Conservation (phyloP, 2,888 invertebrate genomes). For the Brachyptera putata region DNA sequence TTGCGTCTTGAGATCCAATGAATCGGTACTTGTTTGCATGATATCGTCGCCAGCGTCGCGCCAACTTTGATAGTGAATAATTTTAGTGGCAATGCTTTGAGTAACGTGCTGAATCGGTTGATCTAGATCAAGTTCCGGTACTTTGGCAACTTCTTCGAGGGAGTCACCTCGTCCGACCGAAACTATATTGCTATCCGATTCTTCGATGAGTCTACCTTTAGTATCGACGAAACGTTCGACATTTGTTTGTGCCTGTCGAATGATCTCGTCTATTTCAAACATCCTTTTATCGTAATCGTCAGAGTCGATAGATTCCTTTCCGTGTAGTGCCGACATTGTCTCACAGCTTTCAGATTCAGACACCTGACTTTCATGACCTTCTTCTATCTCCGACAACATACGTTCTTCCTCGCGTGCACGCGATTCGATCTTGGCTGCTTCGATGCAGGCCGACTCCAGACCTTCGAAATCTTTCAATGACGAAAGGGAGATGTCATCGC, state of each 20-base stretch:
- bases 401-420: conserved; percentile 76
- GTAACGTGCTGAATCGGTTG: conserved; percentile 38
- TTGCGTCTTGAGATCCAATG: conserved; percentile 51
- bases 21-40: conserved; percentile 61
- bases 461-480: conserved; percentile 92
- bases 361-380: conserved; percentile 54
- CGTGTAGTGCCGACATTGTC: conserved; percentile 50
- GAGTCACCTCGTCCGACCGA: conserved; percentile 51
- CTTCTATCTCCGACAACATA: conserved; percentile 55
- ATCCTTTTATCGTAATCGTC: conserved; percentile 62
- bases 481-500: conserved; percentile 80
- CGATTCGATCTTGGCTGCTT: conserved; percentile 76
- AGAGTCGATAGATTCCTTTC: conserved; percentile 51
- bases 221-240: conserved; percentile 58
- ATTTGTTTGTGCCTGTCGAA: conserved; percentile 61
- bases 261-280: conserved; percentile 65
- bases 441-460: conserved; percentile 80
- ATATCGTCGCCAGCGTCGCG: conserved; percentile 43
- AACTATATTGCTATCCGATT: conserved; percentile 45
- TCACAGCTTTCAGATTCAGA: conserved; percentile 57
- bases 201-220: conserved; percentile 31
- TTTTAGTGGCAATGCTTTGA: conserved; percentile 10
- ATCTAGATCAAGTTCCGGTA: conserved; percentile 52
- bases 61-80: conserved; percentile 29
- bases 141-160: conserved; percentile 50